Evolutionary conservation across 2,888 invertebrate species (phyloP).

Genomic region (Drosophila helvetica): DNA sequence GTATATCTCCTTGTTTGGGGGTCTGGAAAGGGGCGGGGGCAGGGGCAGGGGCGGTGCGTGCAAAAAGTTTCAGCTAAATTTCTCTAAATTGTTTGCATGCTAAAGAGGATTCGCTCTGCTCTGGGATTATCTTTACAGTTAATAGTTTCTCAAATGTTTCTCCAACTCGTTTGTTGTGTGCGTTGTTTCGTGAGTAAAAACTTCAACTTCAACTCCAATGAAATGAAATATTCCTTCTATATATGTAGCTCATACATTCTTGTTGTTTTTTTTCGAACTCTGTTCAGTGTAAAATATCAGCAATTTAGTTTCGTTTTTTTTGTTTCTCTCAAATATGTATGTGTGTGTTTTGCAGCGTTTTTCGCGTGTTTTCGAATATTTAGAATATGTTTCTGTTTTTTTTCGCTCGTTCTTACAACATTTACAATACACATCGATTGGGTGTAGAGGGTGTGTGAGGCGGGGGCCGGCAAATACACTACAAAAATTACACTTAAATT

Average conservation of each 20-base stretch:
- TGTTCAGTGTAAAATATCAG: slow-evolving; percentile 73
- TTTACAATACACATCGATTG: slow-evolving; percentile 55
- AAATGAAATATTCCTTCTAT: slow-evolving; percentile 27
- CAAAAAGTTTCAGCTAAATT: slow-evolving; percentile 74
- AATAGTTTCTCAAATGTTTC: slow-evolving; percentile 4
- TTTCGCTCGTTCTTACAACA: slow-evolving; percentile 35
- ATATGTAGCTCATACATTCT: not conserved
- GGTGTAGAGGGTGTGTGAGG: slow-evolving; percentile 8
- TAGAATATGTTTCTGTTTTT: slow-evolving; percentile 46
- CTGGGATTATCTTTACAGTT: slow-evolving; percentile 29
- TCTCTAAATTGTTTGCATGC: slow-evolving; percentile 68
- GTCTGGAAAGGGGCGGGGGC: not conserved
- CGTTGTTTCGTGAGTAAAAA: slow-evolving; percentile 35
- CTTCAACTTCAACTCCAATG: slow-evolving; percentile 22
- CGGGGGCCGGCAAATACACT: slow-evolving; percentile 49
- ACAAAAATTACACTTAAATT: slow-evolving; percentile 65
- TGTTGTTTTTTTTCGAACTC: slow-evolving; percentile 50
- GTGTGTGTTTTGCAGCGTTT: slow-evolving; percentile 12
- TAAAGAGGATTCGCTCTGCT: slow-evolving; percentile 33
- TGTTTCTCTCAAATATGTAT: slow-evolving; percentile 45
- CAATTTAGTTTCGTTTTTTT: slow-evolving; percentile 58
- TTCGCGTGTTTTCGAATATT: slow-evolving; percentile 46
- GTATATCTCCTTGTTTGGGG: slow-evolving; percentile 8
- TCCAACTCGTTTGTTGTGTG: slow-evolving; percentile 27
- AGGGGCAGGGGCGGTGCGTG: slow-evolving; percentile 43